phyloP scores from a whole-genome alignment of 2,888 invertebrate species.

The Epiblema foenella region DNA sequence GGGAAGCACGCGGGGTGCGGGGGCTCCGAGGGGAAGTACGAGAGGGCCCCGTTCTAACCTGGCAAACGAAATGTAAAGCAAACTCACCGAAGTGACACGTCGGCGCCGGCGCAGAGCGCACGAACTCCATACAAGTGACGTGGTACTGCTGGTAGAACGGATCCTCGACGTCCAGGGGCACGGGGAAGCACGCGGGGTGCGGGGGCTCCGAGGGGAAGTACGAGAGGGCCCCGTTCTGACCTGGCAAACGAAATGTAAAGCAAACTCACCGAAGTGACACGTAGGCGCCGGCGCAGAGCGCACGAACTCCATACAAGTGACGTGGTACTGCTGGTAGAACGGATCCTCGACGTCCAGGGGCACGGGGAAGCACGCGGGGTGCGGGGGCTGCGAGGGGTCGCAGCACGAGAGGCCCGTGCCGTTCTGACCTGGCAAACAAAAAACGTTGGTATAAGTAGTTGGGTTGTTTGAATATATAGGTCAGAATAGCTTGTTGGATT shows the following conservation, averaged over 20 bases:
- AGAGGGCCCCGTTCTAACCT: conserved; percentile 88
- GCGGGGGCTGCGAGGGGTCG: conserved; percentile 66
- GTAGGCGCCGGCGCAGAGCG: conserved; percentile 91
- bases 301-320: conserved; percentile 94
- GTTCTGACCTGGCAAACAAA: conserved; percentile 78
- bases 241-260: no score
- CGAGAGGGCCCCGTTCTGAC: conserved; percentile 88
- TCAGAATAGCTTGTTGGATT: no score
- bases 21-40: conserved; percentile 80
- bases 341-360: conserved; percentile 87
- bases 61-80: no score
- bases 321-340: conserved; percentile 87
- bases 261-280: no score
- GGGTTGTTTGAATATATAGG: no score
- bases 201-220: conserved; percentile 84
- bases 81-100: no score
- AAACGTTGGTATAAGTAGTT: no score
- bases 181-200: conserved; percentile 94
- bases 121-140: conserved; percentile 93
- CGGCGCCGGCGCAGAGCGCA: conserved; percentile 92
- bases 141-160: conserved; percentile 88
- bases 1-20: conserved; percentile 93
- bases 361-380: conserved; percentile 94
- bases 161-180: conserved; percentile 87
- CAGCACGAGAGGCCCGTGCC: conserved; percentile 91